Conservation (phyloP, 2,113 vertebrate species). For the Machaerirhynchus nigripectus region DNA sequence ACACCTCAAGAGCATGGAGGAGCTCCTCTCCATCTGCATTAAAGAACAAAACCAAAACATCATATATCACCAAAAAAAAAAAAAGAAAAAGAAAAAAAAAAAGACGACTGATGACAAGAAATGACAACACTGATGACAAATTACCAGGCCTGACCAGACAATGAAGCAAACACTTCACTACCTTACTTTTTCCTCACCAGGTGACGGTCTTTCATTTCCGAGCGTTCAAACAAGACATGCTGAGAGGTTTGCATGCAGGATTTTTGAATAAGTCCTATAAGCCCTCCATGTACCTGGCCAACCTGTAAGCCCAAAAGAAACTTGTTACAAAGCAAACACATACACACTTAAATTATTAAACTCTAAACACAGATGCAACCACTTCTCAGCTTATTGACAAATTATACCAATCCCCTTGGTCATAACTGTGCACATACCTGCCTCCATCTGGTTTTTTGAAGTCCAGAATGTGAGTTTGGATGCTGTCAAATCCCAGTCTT, state of each 20-base stretch:
- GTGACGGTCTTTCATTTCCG: slow-evolving; percentile 88
- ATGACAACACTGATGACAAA: neutral
- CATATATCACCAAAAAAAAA: neutral
- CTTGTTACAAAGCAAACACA: neutral
- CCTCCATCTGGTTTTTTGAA: neutral
- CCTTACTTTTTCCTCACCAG: slow-evolving; percentile 86
- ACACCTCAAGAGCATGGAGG: neutral
- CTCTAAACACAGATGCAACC: neutral
- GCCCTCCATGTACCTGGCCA: slow-evolving; percentile 87
- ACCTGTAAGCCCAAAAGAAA: slow-evolving; percentile 72
- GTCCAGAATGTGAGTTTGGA: neutral
- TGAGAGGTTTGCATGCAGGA: slow-evolving; percentile 83
- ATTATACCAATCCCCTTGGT: neutral
- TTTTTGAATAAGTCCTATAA: slow-evolving; percentile 88
- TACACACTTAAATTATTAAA: neutral
- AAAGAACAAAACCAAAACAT: neutral
- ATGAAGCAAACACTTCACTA: neutral
- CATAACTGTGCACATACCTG: neutral
- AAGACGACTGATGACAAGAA: neutral
- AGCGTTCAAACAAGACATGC: slow-evolving; percentile 92
- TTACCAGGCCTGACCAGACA: neutral
- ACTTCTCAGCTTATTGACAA: neutral
- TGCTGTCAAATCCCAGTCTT: neutral
- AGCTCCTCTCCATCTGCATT: neutral
- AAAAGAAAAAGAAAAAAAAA: neutral